Conservation (phyloP, 2,113 vertebrate species). For the Odontophorus gujanensis region DNA sequence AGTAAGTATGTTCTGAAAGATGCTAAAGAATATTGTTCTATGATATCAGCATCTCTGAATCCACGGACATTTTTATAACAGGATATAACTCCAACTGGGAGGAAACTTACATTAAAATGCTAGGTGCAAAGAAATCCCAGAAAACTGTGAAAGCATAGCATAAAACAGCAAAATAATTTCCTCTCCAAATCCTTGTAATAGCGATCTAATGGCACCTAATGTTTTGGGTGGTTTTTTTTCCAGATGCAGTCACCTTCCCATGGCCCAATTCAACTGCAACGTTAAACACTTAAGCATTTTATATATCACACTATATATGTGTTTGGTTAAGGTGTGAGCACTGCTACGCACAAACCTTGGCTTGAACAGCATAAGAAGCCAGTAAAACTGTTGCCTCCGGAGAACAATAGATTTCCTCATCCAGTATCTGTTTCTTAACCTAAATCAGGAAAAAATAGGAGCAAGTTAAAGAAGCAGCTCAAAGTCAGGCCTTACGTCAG, state of each 20-base stretch:
- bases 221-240: neutral
- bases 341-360: constrained; percentile 84
- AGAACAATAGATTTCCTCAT: constrained; percentile 94
- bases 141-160: neutral
- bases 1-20: neutral
- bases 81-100: neutral
- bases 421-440: constrained; percentile 95
- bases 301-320: neutral
- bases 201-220: neutral
- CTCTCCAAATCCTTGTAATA: neutral
- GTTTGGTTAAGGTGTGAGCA: neutral
- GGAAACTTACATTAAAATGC: neutral
- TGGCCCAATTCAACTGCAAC: neutral
- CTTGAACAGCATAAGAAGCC: constrained; percentile 93
- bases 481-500: neutral
- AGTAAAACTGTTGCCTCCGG: constrained; percentile 91
- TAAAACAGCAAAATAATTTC: neutral
- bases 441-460: constrained; percentile 42
- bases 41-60: neutral
- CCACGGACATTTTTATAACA: neutral
- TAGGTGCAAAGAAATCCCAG: neutral
- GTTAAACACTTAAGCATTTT: neutral
- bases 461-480: neutral
- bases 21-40: neutral
- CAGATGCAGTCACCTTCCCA: neutral